Evolutionary conservation across 2,888 invertebrate species (phyloP), one percentile per base, ranked within the genome.

Genomic region (Eremobia ochroleuca): DNA sequence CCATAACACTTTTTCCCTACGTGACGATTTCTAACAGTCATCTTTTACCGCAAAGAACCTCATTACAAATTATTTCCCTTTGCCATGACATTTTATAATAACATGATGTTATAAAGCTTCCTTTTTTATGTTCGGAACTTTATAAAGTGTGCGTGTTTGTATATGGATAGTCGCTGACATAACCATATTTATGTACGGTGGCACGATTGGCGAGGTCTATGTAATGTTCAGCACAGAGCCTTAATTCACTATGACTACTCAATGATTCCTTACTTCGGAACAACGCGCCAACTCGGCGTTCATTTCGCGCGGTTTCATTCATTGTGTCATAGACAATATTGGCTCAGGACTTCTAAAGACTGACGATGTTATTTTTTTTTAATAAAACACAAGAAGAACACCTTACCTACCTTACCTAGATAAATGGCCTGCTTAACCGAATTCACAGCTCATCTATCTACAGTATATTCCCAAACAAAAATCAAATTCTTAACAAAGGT

Each of bases 401-500:
- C 0, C 13, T 55, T 55, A n/a, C 13, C 55, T 55, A 28, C 55
- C 21, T 49, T 28, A 15, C n/a, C n/a, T 40, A 62, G 28, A 69
- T 76, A 72, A 82, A 71, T 67, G 40, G 40, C 28, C 49, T 21
- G 46, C 21, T 49, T 37, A 40, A 68, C 43, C 2, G 76, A 55
- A 76, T 61, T 81, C 52, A 62, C 34, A 61, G 68, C 52, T 68
- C n/a, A 37, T 72, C 34, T 13, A 37, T 67, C 31, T 55, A 18
- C 34, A 52, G 49, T 37, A 74, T 68, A 49, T 40, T 55, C 25
- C 59, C 5, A 21, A 62, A 81, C 74, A 71, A 43, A 81, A 77
- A 71, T 62, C 64, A 68, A 79, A 81, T 71, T 59, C 59, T 31
- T 66, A 61, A 72, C 73, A 71, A 72, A 61, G 11, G 34, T 69